phyloP scores from a whole-genome alignment of 2,888 invertebrate genomes.

The Ophion ventricosus region DNA sequence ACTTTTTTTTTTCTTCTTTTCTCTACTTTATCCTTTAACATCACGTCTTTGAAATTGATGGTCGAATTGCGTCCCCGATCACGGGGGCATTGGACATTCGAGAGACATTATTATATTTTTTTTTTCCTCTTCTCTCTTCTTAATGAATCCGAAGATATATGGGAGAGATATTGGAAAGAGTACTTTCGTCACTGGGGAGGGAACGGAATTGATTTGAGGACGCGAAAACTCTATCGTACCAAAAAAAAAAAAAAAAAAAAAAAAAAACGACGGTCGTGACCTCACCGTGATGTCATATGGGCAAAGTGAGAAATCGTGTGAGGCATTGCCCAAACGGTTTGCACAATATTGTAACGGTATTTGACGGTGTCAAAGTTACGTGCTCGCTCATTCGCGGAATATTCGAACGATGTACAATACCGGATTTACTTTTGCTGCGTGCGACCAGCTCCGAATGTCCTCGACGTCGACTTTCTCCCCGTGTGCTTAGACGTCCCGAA shows the following conservation, averaged over 20 bases:
- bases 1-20: slow-evolving; percentile 13
- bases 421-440: background rate
- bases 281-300: too few species aligned
- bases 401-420: slow-evolving; percentile 38
- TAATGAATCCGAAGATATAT: background rate
- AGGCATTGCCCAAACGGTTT: too few species aligned
- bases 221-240: too few species aligned
- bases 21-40: slow-evolving; percentile 8
- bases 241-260: too few species aligned
- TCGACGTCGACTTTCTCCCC: slow-evolving; percentile 8
- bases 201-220: too few species aligned
- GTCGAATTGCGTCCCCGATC: slow-evolving; percentile 14
- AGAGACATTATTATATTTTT: background rate
- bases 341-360: background rate
- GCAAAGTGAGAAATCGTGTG: too few species aligned
- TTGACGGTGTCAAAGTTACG: background rate
- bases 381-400: background rate
- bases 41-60: slow-evolving; percentile 9
- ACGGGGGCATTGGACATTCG: background rate
- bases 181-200: too few species aligned
- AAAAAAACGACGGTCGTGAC: too few species aligned
- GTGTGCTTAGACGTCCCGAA: background rate
- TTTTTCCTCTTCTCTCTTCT: background rate
- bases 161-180: background rate
- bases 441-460: background rate